Evolutionary conservation across 2,888 invertebrate species (phyloP), one percentile per base, ranked within the genome.

Genomic region (Drosophila villosipedis): DNA sequence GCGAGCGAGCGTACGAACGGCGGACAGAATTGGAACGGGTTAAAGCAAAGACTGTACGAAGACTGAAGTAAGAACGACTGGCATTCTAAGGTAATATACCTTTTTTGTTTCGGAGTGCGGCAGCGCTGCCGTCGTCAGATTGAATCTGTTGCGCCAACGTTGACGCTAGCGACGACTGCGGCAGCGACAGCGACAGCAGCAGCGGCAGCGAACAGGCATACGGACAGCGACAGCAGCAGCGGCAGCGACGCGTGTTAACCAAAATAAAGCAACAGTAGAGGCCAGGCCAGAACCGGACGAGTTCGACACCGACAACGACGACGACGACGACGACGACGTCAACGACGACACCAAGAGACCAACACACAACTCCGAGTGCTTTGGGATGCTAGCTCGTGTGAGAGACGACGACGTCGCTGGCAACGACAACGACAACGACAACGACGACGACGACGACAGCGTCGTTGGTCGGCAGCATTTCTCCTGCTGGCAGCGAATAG

Each of bases 41-140:
- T 93, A 93, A 93, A 93, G 93, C 93, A 93, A 93, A 93, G 93
- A 93, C 93, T 93, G 93, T 93, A 93, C 93, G 93, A 93, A 93
- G 93, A 93, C 93, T 93, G 93, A 93, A 93, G 92, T 93, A 93
- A 93, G 93, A 93, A 93, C 92, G 91, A 92, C 92, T 93, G 92
- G 89, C 89, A 93, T 93, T 92, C 93, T 91, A 92, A 93, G 93
- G 93, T 93, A 93, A 93, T 93, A 93, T 93, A 93, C 93, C 92
- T 92, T 92, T 92, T 91, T 92, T 92, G 90, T 87, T 92, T 93
- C 91, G 92, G 92, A 92, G 92, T 93, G 84, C 83, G 83, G 74
- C 78, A 78, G 80, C 74, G 61, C 80, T 73, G 73, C 63, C 62
- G 58, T 65, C 66, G 73, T 59, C 81, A 84, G 81, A 83, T 80